phyloP scores from a whole-genome alignment of 2,113 vertebrate genomes.

The Zapornia atra region DNA sequence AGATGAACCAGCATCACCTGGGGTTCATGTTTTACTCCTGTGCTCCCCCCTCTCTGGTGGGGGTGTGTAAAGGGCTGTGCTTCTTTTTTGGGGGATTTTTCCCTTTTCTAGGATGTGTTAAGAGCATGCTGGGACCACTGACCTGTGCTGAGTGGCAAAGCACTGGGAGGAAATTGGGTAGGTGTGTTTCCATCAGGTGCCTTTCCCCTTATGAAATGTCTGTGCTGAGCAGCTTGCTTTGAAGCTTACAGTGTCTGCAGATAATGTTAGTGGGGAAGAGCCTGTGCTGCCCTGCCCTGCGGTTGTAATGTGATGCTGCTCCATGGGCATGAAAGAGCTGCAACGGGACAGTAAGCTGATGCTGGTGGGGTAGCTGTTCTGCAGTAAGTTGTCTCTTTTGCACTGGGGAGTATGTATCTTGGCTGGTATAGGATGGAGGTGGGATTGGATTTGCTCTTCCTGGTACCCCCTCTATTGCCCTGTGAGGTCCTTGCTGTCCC shows the following conservation, averaged over 20 bases:
- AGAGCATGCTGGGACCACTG: background rate
- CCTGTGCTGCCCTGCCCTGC: background rate
- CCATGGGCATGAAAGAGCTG: background rate
- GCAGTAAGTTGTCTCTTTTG: background rate
- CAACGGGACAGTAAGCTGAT: background rate
- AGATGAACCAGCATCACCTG: background rate
- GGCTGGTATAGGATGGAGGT: background rate
- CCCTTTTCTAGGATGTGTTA: background rate
- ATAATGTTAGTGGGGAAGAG: background rate
- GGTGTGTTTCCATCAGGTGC: background rate
- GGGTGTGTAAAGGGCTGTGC: background rate
- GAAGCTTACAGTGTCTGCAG: background rate
- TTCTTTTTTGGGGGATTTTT: background rate
- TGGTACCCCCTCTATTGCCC: background rate
- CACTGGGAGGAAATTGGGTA: background rate
- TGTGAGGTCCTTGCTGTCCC: background rate
- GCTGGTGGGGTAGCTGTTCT: background rate
- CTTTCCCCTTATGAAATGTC: background rate
- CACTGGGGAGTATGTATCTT: background rate
- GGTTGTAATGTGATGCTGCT: background rate
- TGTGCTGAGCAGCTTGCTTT: background rate
- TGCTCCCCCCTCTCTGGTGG: background rate
- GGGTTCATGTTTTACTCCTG: background rate
- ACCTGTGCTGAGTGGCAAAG: background rate
- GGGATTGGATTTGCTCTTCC: background rate